A percentile compares a stretch with the other conserved stretches of the same genome.
phyloP scores from a whole-genome alignment of 2,888 invertebrate species.

The Habrosyne pyritoides region DNA sequence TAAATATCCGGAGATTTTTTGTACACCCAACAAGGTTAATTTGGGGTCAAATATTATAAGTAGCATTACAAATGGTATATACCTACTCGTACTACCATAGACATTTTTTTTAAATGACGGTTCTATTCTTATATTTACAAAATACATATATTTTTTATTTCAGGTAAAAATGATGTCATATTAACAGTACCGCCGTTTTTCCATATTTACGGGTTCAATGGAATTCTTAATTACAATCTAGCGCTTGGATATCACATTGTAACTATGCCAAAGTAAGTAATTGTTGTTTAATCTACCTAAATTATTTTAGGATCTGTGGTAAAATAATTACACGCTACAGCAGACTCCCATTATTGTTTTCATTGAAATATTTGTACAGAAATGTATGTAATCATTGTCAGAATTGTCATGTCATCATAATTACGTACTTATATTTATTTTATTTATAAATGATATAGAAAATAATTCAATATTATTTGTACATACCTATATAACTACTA shows the following conservation, averaged over 20 bases:
- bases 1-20: too few relatives aligned
- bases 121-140: too few relatives aligned
- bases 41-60: too few relatives aligned
- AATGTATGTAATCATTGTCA: not conserved
- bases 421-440: too few relatives aligned
- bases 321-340: not conserved
- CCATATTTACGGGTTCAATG: slow-evolving; percentile 91
- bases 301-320: not conserved
- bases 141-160: slow-evolving; percentile 32
- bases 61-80: too few relatives aligned
- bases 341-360: not conserved
- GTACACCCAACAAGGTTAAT: too few relatives aligned
- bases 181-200: slow-evolving; percentile 89
- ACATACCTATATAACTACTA: too few relatives aligned
- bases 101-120: too few relatives aligned
- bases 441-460: too few relatives aligned
- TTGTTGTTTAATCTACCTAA: not conserved
- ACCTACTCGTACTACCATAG: too few relatives aligned
- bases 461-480: too few relatives aligned
- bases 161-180: slow-evolving; percentile 80
- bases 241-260: slow-evolving; percentile 85
- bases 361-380: not conserved
- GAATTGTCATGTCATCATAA: not conserved
- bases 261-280: slow-evolving; percentile 84
- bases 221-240: slow-evolving; percentile 85